Evolutionary conservation across 2,888 invertebrate genomes (phyloP).

Genomic region (Chrysina gloriosa): DNA sequence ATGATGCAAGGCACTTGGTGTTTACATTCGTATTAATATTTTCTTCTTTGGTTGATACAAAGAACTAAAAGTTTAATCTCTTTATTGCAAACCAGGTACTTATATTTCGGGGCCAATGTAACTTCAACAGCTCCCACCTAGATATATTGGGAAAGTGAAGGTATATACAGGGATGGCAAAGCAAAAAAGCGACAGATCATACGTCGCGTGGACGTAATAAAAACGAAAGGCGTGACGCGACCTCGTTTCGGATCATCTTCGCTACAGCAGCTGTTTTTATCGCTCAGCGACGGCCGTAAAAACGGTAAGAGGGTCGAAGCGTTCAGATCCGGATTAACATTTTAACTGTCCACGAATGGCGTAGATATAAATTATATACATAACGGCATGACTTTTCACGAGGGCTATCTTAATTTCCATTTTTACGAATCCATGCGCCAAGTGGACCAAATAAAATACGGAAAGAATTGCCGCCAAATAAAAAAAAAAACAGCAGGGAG

Average conservation of each 20-base stretch:
- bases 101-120: no score
- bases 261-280: constrained; percentile 21
- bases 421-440: not conserved
- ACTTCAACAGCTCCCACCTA: no score
- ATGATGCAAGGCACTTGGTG: no score
- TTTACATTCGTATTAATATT: no score
- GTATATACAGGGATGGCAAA: not conserved
- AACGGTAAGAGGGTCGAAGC: constrained; percentile 6
- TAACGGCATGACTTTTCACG: not conserved
- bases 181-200: constrained; percentile 16
- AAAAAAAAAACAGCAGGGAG: no score
- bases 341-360: not conserved
- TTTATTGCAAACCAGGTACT: no score
- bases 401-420: not conserved
- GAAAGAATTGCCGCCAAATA: not conserved
- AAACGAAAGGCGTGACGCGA: not conserved
- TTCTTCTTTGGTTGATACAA: no score
- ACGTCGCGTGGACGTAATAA: constrained; percentile 2
- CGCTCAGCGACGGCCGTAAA: not conserved
- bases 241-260: constrained; percentile 13
- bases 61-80: no score
- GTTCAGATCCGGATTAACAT: constrained; percentile 8
- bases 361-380: not conserved
- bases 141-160: no score
- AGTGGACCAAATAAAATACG: constrained; percentile 2